These are phyloP conservation scores for Drosophila sulfurigaster DNA, from an alignment of 1,140 invertebrate species.

Conservation along the genomic window DNA sequence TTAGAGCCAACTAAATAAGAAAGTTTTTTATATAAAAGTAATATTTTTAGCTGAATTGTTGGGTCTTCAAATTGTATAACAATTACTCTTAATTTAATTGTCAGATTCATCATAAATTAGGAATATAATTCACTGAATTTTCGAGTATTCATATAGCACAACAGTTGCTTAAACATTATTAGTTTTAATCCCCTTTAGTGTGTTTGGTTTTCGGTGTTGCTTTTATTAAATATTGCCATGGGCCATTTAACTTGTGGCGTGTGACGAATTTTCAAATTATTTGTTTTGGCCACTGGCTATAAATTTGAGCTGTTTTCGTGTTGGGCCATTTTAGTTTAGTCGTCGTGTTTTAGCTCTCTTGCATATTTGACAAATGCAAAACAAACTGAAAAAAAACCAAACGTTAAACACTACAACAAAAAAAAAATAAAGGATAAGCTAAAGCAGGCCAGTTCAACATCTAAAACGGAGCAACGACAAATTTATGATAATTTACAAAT, in stretches of 20 bases:
- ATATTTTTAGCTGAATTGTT: too few relatives aligned
- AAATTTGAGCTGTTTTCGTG: constrained; percentile 72
- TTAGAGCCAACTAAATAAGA: too few relatives aligned
- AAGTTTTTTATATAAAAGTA: too few relatives aligned
- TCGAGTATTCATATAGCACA: too few relatives aligned
- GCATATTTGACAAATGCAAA: constrained; percentile 70
- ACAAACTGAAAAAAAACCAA: constrained; percentile 8
- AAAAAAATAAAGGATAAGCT: constrained; percentile 37
- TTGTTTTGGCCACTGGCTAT: constrained; percentile 67
- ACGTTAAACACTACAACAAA: not conserved
- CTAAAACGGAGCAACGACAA: constrained; percentile 72
- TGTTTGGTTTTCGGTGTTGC: constrained; percentile 13
- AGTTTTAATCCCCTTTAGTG: constrained; percentile 2
- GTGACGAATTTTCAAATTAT: constrained; percentile 79
- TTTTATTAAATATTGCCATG: not conserved
- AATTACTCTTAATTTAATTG: too few relatives aligned
- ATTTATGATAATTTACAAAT: constrained; percentile 79
- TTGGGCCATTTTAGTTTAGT: constrained; percentile 31
- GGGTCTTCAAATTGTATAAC: too few relatives aligned
- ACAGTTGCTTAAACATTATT: not conserved
- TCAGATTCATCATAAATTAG: too few relatives aligned
- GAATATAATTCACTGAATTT: not conserved
- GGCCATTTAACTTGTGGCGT: constrained; percentile 51
- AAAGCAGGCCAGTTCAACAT: constrained; percentile 35
- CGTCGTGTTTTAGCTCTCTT: constrained; percentile 28